These are phyloP conservation scores for Oncorhynchus masou DNA, from an alignment of 2,113 vertebrate species.

Conservation along the genomic window DNA sequence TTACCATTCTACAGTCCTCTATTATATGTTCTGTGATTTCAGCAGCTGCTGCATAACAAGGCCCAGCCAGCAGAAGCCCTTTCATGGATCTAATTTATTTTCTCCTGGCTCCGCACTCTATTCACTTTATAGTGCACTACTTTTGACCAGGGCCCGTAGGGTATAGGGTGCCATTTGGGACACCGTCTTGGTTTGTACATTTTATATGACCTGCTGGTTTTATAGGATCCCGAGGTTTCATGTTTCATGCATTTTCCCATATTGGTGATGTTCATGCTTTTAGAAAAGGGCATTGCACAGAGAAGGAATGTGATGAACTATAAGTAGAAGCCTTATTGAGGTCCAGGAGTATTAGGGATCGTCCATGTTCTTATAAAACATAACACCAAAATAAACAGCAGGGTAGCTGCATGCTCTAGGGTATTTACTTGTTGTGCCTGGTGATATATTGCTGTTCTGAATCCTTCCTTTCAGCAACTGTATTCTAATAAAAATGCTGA, in stretches of 20 bases:
- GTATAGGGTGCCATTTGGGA: neutral
- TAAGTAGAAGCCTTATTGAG: too few species aligned
- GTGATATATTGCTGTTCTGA: neutral
- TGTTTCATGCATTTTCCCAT: neutral
- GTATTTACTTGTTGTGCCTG: neutral
- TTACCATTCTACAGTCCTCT: neutral
- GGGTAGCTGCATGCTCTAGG: neutral
- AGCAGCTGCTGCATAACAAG: neutral
- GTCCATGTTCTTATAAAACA: constrained; percentile 17
- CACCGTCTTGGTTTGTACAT: neutral
- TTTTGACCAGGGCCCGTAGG: neutral
- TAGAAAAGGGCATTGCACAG: neutral
- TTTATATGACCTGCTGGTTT: neutral
- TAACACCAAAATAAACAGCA: constrained; percentile 5
- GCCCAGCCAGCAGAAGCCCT: neutral
- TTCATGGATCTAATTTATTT: neutral
- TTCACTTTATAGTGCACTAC: too few species aligned
- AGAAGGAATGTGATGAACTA: neutral
- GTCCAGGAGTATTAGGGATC: too few species aligned
- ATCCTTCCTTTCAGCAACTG: too few species aligned
- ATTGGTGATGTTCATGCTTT: neutral
- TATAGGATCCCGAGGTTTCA: neutral
- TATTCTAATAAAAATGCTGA: too few species aligned
- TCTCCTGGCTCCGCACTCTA: neutral
- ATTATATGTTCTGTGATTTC: neutral